phyloP scores from a whole-genome alignment of 2,113 vertebrate genomes.

The Saiga tatarica region DNA sequence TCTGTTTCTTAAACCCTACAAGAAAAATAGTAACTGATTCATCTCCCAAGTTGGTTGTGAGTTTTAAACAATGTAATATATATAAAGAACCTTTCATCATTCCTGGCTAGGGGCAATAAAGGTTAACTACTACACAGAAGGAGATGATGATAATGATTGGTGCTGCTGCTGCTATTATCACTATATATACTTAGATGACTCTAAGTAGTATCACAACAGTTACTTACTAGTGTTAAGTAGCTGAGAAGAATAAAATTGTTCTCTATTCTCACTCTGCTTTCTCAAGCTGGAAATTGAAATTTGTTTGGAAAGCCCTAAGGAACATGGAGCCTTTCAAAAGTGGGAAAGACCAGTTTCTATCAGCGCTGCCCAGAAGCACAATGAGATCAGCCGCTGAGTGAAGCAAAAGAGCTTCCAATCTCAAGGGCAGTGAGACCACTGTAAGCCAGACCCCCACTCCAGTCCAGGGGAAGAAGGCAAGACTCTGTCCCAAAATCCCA shows the following conservation, averaged over 20 bases:
- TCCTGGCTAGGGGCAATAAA: not conserved
- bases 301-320: not conserved
- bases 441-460: not conserved
- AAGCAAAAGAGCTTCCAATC: not conserved
- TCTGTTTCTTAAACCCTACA: not conserved
- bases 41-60: not conserved
- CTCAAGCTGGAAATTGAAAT: not conserved
- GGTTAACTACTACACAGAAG: not conserved
- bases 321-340: not conserved
- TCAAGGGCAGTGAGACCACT: not conserved
- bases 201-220: not conserved
- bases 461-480: not conserved
- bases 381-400: not conserved
- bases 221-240: not conserved
- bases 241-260: not conserved
- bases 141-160: not conserved
- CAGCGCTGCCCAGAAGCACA: not conserved
- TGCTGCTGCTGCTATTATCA: not conserved
- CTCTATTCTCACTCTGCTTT: slow-evolving; percentile 21
- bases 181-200: not conserved
- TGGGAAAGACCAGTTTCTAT: not conserved
- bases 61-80: not conserved
- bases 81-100: not conserved
- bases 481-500: not conserved
- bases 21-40: not conserved